Conservation (phyloP, 2,113 vertebrate species). For the Lanius collurio region DNA sequence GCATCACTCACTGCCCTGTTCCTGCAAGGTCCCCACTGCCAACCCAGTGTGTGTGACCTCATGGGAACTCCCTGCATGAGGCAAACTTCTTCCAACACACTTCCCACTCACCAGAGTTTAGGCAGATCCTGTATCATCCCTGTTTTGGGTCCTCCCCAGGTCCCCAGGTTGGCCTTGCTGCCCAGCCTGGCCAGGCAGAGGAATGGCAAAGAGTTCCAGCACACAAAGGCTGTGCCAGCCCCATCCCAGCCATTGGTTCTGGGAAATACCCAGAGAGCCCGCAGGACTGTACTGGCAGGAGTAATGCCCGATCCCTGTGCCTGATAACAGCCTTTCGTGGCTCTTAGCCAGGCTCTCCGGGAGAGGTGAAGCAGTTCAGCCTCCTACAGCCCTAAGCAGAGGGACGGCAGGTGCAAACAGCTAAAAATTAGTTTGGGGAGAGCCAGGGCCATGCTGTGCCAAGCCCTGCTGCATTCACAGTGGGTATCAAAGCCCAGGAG, state of each 20-base stretch:
- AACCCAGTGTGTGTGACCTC: fast-evolving
- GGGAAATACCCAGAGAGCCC: not conserved
- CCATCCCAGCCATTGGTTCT: fast-evolving
- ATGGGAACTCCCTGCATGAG: not conserved
- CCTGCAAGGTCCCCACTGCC: not conserved
- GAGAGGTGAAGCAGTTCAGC: not conserved
- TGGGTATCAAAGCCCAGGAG: not conserved
- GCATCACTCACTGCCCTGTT: not conserved
- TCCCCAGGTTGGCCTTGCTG: not conserved
- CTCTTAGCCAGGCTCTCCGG: not conserved
- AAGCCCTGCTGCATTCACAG: not conserved
- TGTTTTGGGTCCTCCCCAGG: not conserved
- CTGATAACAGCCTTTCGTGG: not conserved
- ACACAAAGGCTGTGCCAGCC: not conserved
- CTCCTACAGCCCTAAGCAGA: not conserved
- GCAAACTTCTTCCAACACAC: not conserved
- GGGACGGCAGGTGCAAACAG: not conserved
- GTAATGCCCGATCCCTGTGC: not conserved
- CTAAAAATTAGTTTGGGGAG: not conserved
- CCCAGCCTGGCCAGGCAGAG: not conserved
- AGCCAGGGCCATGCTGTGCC: not conserved
- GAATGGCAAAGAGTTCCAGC: not conserved
- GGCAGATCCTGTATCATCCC: not conserved
- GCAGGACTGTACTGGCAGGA: not conserved
- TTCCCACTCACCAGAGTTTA: not conserved